phyloP scores from a whole-genome alignment of 2,888 invertebrate genomes.

The Mechanitis messenoides region DNA sequence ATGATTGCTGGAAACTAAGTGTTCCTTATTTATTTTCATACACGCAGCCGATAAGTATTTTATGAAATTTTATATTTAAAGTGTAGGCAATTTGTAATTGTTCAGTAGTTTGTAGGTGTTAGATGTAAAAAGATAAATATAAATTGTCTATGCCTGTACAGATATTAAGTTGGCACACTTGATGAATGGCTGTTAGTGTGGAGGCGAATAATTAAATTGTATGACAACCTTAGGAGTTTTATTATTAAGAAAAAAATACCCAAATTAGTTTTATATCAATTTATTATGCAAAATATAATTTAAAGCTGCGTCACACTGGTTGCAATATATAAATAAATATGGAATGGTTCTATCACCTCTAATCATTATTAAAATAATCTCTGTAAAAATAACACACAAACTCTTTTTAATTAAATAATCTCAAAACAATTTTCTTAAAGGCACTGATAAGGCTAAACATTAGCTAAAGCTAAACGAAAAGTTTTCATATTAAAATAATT shows the following conservation, averaged over 20 bases:
- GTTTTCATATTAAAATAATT: not conserved
- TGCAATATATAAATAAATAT: conserved; percentile 6
- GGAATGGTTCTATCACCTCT: conserved; percentile 16
- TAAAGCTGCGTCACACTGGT: conserved; percentile 20
- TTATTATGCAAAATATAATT: conserved; percentile 19
- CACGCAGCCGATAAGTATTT: conserved; percentile 11
- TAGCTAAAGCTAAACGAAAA: not conserved
- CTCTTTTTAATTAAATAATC: not conserved
- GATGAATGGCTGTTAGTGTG: conserved; percentile 33
- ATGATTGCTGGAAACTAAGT: not conserved
- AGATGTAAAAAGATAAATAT: conserved; percentile 12
- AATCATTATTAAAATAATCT: conserved; percentile 2
- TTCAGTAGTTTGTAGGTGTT: conserved; percentile 2
- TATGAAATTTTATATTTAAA: conserved; percentile 14
- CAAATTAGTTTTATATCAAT: conserved; percentile 9
- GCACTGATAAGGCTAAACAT: conserved; percentile 11
- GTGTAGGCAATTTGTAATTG: conserved; percentile 18
- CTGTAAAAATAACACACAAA: conserved; percentile 4
- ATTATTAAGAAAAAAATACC: conserved; percentile 8
- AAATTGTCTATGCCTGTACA: conserved; percentile 16
- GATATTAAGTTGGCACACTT: conserved; percentile 15
- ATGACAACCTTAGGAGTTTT: conserved; percentile 17
- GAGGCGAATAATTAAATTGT: conserved; percentile 34
- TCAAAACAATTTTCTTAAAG: conserved; percentile 10
- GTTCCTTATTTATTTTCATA: conserved; percentile 5